Evolutionary conservation across 2,113 vertebrate species (phyloP), one percentile per base, ranked within the genome.

Genomic region (Melanerpes aurifrons): DNA sequence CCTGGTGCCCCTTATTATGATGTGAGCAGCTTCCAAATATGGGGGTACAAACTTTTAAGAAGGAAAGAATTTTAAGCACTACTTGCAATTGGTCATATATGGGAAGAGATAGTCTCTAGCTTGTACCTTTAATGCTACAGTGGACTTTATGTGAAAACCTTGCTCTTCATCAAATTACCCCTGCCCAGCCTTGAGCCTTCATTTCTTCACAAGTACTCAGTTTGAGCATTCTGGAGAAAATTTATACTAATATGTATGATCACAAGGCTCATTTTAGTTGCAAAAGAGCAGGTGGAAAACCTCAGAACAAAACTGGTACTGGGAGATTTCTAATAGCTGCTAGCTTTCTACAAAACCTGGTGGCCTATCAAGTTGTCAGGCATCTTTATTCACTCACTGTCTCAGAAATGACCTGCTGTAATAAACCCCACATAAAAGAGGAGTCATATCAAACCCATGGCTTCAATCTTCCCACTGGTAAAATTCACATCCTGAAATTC

Each of bases 401-500:
- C 81, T 93, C 37, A 12, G 54, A 50, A 88, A 71, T 31, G 77
- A 90, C 89, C 84, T 48, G 32, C 1, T 62, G 78, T 63, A 71
- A 91, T 76, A 89, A 95, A 89, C 50, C 82, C 21, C 64, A 76
- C 35, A 45, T 28, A 80, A 95, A 93, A 78, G 2, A 70, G 35
- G 17, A 78, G 76, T 15, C 28, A 1, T 10, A 70, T 54, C 75
- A 82, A 75, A 85, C 66, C 68, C 31, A 28, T 7, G 47, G 28
- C 61, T 93, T 94, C 82, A 70, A 7, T 26, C 68, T 79, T 79
- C 82, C n/a, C 63, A n/a, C 56, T 70, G 77, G 18, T 80, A 59
- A 76, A 79, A 87, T 63, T 85, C 47, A 79, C 90, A 92, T 89
- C 85, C 92, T 77, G 68, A 91, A 89, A 89, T 91, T 82, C 63